Evolutionary conservation across 2,888 invertebrate species (phyloP).

Genomic region (Tetranychus piercei): DNA sequence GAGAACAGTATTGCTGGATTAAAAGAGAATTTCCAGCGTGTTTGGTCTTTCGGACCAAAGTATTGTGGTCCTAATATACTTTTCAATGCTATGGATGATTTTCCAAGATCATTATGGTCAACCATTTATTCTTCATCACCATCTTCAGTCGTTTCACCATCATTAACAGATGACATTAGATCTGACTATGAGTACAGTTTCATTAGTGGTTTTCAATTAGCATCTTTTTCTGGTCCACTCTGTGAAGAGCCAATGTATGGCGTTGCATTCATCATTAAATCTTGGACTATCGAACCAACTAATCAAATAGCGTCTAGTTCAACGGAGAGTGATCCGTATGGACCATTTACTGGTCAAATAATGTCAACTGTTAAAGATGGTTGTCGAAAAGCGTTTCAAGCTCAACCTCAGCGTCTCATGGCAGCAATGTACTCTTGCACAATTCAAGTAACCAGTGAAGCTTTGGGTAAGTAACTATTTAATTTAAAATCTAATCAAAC

Average conservation of each 20-base stretch:
- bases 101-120: conserved; percentile 34
- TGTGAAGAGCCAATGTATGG: conserved; percentile 96
- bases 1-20: conserved; percentile 43
- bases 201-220: conserved; percentile 67
- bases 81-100: conserved; percentile 55
- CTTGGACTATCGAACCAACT: conserved; percentile 42
- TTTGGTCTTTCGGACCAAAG: conserved; percentile 83
- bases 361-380: conserved; percentile 76
- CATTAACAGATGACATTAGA: conserved; percentile 9
- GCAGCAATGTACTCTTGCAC: conserved; percentile 78
- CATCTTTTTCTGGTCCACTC: conserved; percentile 69
- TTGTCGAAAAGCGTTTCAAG: conserved; percentile 67
- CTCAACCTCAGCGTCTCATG: conserved; percentile 72
- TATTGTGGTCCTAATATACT: conserved; percentile 74
- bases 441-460: conserved; percentile 66
- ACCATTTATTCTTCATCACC: neutral
- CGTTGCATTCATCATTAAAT: conserved; percentile 69
- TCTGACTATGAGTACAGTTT: conserved; percentile 44
- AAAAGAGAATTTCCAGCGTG: conserved; percentile 39
- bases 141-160: neutral
- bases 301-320: neutral
- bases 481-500: neutral
- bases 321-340: conserved; percentile 31
- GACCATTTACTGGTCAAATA: conserved; percentile 54
- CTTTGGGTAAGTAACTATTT: conserved; percentile 51